Conservation (phyloP, 1,140 invertebrate genomes). For the Bombus sylvicola region DNA sequence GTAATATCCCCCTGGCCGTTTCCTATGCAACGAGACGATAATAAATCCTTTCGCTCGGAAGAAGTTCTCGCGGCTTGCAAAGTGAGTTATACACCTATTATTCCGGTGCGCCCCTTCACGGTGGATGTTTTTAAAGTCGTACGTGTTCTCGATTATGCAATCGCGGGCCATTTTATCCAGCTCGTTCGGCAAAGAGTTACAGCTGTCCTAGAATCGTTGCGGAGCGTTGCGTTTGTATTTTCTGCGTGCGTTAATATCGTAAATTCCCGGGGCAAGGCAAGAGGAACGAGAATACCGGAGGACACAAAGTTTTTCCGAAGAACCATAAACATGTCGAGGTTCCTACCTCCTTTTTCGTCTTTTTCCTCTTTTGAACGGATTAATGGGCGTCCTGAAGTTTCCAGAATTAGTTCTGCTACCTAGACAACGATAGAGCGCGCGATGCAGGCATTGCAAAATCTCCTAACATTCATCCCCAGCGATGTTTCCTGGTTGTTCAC, state of each 20-base stretch:
- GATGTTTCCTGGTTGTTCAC: not conserved
- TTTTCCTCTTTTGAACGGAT: not conserved
- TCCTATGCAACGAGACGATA: not conserved
- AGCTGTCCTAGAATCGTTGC: not conserved
- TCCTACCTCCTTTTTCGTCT: not conserved
- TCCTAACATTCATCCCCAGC: slow-evolving; percentile 25
- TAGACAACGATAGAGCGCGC: slow-evolving; percentile 2
- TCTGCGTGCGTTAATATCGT: slow-evolving; percentile 44
- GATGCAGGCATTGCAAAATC: slow-evolving; percentile 35
- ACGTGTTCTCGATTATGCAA: slow-evolving; percentile 32
- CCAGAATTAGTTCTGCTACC: slow-evolving; percentile 51
- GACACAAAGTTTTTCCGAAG: slow-evolving; percentile 19
- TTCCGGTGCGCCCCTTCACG: not conserved
- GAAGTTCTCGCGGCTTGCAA: not conserved
- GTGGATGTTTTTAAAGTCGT: slow-evolving; percentile 13
- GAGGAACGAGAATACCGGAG: not conserved
- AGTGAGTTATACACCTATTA: slow-evolving; percentile 39
- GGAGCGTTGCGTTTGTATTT: slow-evolving; percentile 16
- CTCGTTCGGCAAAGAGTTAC: slow-evolving; percentile 6
- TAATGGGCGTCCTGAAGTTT: slow-evolving; percentile 35
- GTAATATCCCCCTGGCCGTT: not conserved
- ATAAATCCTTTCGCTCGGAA: slow-evolving; percentile 17
- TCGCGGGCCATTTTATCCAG: not conserved
- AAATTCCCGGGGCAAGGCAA: not conserved
- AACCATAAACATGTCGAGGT: slow-evolving; percentile 28